phyloP scores from a whole-genome alignment of 1,140 invertebrate species.

The Philopotamus ludificatus region DNA sequence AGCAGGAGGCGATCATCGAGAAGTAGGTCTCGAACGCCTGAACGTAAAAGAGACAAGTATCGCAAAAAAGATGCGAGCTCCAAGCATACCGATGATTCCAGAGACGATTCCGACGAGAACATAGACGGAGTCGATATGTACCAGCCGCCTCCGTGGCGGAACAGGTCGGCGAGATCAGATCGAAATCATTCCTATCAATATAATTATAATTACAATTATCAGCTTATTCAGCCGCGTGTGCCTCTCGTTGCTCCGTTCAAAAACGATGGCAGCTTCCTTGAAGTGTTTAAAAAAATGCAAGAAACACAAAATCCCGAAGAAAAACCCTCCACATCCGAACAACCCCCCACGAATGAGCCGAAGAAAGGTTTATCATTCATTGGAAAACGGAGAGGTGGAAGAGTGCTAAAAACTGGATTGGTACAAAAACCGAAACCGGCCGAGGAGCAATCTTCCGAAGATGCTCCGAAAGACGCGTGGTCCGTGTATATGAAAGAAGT shows the following conservation, averaged over 20 bases:
- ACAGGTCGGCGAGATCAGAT: background rate
- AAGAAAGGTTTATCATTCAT: slow-evolving; percentile 64
- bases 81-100: background rate
- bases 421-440: slow-evolving; percentile 79
- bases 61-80: background rate
- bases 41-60: background rate
- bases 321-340: slow-evolving; percentile 44
- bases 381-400: slow-evolving; percentile 80
- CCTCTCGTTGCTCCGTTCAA: slow-evolving; percentile 50
- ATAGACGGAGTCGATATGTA: slow-evolving; percentile 17
- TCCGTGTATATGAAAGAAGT: slow-evolving; percentile 90
- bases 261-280: slow-evolving; percentile 86
- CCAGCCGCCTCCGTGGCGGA: slow-evolving; percentile 5
- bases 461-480: slow-evolving; percentile 83
- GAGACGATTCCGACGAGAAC: slow-evolving; percentile 10
- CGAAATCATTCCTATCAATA: background rate
- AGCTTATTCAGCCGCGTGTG: slow-evolving; percentile 21
- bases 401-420: slow-evolving; percentile 83
- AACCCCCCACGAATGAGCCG: slow-evolving; percentile 35
- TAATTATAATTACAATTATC: background rate
- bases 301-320: slow-evolving; percentile 56
- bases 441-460: slow-evolving; percentile 61
- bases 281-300: slow-evolving; percentile 88
- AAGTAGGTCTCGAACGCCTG: slow-evolving; percentile 3
- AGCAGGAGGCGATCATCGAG: slow-evolving; percentile 1